Evolutionary conservation across 1,140 invertebrate species (phyloP), one percentile per base, ranked within the genome.

Genomic region (Archivesica marissinica): DNA sequence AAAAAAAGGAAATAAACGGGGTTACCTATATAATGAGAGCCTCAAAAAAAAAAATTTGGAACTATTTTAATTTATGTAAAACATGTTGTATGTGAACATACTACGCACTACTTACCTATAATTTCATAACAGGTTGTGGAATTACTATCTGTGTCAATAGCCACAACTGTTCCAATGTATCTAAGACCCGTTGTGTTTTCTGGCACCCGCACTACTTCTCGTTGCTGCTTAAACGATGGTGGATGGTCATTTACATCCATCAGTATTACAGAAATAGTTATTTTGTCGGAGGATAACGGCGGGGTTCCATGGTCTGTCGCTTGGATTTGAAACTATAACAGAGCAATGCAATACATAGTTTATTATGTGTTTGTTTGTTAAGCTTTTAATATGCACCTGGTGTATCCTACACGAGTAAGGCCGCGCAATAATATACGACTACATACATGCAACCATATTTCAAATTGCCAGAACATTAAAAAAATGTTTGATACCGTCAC

Each of bases 241-340:
- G 52, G 41, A 66, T 79, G 77, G 44, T 79, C 59, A 47, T 79
- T 79, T 6, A 79, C 77, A 33, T 79, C 77, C n/a, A 66, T 17
- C 1, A 79, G n/a, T 2, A 20, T 64, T 28, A 79, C 77, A 28
- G 38, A 66, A 3, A 79, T 79, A 0, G 28, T 23, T 50, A 35
- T 23, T 28, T 25, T 15, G 2, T 47, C 20, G 2, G 77, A 79
- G 13, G 59, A 66, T 25, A 66, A 30, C 20, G 15, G 39, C 11
- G 77, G 77, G 1, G 2, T 33, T n/a, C 77, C 77, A 3, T 47
- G 13, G 25, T 79, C 77, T 44, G 59, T 66, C 15, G 44, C 56
- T 41, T 33, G 59, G 2, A 79, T 44, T 35, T 23, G 20, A 61
- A 79, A 68, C 77, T 79, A 20, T 9, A 64, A 78, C n/a, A 70